phyloP scores from a whole-genome alignment of 2,888 invertebrate genomes.

The Hirtodrosophila duncani region DNA sequence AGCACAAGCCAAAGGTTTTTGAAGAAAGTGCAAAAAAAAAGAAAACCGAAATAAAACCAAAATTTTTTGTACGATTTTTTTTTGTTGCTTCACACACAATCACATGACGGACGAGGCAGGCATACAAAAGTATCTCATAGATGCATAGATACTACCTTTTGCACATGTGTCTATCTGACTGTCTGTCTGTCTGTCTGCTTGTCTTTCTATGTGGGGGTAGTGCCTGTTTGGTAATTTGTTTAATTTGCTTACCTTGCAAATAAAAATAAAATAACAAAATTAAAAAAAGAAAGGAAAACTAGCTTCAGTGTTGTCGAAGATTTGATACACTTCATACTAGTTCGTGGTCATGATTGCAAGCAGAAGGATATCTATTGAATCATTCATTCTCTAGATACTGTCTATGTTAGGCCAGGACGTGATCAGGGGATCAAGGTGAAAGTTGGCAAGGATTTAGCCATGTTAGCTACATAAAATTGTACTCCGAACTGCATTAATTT shows the following conservation, averaged over 20 bases:
- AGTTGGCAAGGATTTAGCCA: too few relatives aligned
- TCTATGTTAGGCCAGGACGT: too few relatives aligned
- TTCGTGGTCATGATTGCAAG: too few relatives aligned
- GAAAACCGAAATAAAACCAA: constrained; percentile 19
- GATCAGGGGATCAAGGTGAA: too few relatives aligned
- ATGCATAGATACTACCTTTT: constrained; percentile 42
- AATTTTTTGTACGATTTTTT: constrained; percentile 5
- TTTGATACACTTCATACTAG: too few relatives aligned
- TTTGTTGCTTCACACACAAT: constrained; percentile 12
- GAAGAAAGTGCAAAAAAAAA: constrained; percentile 43
- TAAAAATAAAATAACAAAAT: constrained; percentile 8
- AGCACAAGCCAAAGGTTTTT: constrained; percentile 54
- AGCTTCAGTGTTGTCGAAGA: too few relatives aligned
- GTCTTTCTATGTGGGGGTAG: constrained; percentile 13
- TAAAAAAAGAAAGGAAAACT: too few relatives aligned
- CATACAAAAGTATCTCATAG: constrained; percentile 68
- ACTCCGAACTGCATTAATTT: too few relatives aligned
- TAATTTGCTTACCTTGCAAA: constrained; percentile 61
- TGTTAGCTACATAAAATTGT: too few relatives aligned
- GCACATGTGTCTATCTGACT: constrained; percentile 16
- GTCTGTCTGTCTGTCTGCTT: constrained; percentile 17
- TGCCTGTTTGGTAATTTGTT: constrained; percentile 61
- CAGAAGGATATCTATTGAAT: too few relatives aligned
- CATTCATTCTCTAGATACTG: too few relatives aligned
- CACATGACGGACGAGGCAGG: constrained; percentile 58